Percentiles rank a stretch among this genome's conserved stretches.
phyloP scores from a whole-genome alignment of 2,888 invertebrate species.

The Ctenicera cuprea region DNA sequence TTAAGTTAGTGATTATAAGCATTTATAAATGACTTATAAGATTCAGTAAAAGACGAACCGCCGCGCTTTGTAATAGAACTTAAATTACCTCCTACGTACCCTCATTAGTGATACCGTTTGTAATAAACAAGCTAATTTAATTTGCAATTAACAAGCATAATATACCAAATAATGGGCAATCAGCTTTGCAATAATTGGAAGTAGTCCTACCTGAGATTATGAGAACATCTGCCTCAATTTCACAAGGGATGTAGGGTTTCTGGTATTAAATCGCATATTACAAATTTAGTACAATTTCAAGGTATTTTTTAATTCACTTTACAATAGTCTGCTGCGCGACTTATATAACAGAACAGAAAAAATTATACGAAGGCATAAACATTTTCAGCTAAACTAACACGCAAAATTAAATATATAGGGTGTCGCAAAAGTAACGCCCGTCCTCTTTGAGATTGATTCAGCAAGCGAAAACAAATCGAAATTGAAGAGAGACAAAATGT shows the following conservation, averaged over 20 bases:
- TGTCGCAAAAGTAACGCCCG: too few species aligned
- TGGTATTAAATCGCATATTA: not conserved
- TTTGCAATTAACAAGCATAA: slow-evolving; percentile 18
- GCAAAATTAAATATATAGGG: too few species aligned
- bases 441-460: too few species aligned
- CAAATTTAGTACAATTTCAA: slow-evolving; percentile 1
- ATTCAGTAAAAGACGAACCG: not conserved
- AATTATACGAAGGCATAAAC: too few species aligned
- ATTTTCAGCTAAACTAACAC: too few species aligned
- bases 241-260: not conserved
- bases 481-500: too few species aligned
- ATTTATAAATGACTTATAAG: too few species aligned
- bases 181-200: slow-evolving; percentile 6
- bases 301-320: not conserved
- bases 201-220: not conserved
- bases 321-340: too few species aligned
- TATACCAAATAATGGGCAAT: slow-evolving; percentile 26
- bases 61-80: slow-evolving; percentile 1
- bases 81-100: not conserved
- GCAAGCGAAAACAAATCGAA: too few species aligned
- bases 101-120: slow-evolving; percentile 2
- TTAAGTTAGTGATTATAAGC: too few species aligned
- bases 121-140: slow-evolving; percentile 27
- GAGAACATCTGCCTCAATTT: not conserved
- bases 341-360: too few species aligned